These are phyloP conservation scores for Brachypodius melanocephalos DNA, from an alignment of 2,113 vertebrate genomes.

Conservation along the genomic window DNA sequence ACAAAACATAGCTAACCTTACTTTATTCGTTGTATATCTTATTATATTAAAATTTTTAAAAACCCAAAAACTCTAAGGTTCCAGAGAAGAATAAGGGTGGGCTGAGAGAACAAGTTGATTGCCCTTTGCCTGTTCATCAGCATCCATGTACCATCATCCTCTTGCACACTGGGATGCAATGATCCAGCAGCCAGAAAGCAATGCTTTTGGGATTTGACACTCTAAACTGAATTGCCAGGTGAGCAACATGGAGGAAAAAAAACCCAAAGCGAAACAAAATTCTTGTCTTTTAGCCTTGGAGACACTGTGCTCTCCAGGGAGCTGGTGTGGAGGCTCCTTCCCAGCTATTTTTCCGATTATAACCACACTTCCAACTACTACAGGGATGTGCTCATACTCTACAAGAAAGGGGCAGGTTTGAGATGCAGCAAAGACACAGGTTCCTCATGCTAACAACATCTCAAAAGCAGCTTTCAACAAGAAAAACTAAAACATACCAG, in stretches of 20 bases:
- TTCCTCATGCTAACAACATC: conserved; percentile 13
- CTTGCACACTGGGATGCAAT: neutral
- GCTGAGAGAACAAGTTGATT: neutral
- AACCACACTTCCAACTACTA: conserved; percentile 36
- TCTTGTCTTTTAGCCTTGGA: neutral
- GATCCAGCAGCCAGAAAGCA: neutral
- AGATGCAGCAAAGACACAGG: neutral
- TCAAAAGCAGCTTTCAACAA: conserved; percentile 60
- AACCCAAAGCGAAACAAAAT: neutral
- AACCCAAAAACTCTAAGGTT: neutral
- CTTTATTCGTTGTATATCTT: neutral
- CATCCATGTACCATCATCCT: neutral
- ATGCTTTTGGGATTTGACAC: neutral
- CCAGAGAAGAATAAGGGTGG: neutral
- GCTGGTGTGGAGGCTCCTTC: neutral
- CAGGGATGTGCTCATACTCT: neutral
- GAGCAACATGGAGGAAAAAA: neutral
- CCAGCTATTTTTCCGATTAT: conserved; percentile 10
- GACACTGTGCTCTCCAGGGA: accelerated
- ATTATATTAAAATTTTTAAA: neutral
- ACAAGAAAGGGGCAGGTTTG: neutral
- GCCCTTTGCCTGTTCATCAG: neutral
- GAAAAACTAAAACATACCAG: conserved; percentile 90
- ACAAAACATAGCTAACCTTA: neutral
- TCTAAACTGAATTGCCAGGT: neutral